Base-by-base conservation (phyloP, 2,797 vertebrate species). In the Xiphorhynchus erythropygius region DNA sequence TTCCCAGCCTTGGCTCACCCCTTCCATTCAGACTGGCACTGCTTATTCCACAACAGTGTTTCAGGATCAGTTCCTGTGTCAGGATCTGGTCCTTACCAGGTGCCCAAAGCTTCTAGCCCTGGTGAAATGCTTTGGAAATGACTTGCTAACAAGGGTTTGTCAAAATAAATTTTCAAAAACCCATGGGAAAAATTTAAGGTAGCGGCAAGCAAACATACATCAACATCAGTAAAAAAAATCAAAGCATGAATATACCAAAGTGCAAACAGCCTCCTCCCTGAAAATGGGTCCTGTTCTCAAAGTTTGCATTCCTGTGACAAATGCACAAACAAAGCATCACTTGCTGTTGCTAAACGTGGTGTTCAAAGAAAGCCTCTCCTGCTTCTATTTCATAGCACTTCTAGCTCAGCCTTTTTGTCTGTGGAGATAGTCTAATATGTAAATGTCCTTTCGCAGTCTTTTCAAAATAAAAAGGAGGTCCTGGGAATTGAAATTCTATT, bases 401-500 rank as follows among this genome's bases (percentile, higher is more conserved):
- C 69, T 60, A 63, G 24, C 19, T 52, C 57, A 64, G 67, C 42
- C 55, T 85, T 91, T 96, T 96, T 95, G 89, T 96, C 90, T 97
- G 73, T 75, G 91, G 81, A 35, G 39, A 62, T 77, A 84, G 70
- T 75, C 94, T 93, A 57, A 81, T 84, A 83, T 88, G 91, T 53
- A 90, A 89, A 94, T 88, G 68, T 25, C 33, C 52, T 86, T 94
- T 68, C 28, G 59, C 87, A 52, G 37, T 53, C 84, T 95, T 68
- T 93, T 63, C 28, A 74, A 84, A 94, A 97, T 90, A 78, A 93
- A 92, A 92, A 94, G 44, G 57, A 92, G 53, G 41, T 83, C 87
- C 90, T 90, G 68, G 84, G 93, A 94, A 96, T 75, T 77, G 71
- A 96, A 97, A 96, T 96, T 94, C 88, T 97, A 93, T 96, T 95